Percentiles rank a stretch among this genome's conserved stretches.
phyloP scores from a whole-genome alignment of 2,888 invertebrate genomes.

The Drosophila neotestacea region DNA sequence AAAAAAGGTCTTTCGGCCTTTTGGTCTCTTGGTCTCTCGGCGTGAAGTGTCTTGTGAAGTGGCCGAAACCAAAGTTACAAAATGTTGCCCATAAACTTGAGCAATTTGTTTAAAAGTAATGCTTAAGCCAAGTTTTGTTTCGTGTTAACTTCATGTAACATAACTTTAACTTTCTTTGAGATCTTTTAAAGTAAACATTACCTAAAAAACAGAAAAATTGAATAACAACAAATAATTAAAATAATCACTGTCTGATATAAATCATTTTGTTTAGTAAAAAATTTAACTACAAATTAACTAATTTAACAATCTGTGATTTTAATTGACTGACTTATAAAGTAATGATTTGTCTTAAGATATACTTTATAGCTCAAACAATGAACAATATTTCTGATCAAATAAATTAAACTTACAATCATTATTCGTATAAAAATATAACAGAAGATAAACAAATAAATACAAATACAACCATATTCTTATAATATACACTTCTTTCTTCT shows the following conservation, averaged over 20 bases:
- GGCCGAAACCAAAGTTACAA: slow-evolving; percentile 63
- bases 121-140: slow-evolving; percentile 46
- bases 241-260: no score
- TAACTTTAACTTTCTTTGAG: slow-evolving; percentile 2
- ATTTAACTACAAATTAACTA: no score
- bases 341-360: no score
- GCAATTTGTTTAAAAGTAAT: slow-evolving; percentile 49
- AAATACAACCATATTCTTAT: not conserved
- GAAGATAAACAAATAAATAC: not conserved
- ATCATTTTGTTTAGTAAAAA: no score
- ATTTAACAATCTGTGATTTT: no score
- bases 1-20: slow-evolving; percentile 39
- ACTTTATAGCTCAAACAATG: no score
- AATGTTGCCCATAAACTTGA: slow-evolving; percentile 66
- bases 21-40: slow-evolving; percentile 23
- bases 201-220: no score
- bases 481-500: not conserved
- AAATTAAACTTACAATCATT: no score
- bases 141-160: slow-evolving; percentile 27
- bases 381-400: no score
- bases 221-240: no score
- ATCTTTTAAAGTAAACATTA: not conserved
- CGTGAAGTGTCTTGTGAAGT: slow-evolving; percentile 65
- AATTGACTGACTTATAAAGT: no score
- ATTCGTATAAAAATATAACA: no score